Conservation (phyloP, 1,140 invertebrate genomes). For the Spodoptera litura region DNA sequence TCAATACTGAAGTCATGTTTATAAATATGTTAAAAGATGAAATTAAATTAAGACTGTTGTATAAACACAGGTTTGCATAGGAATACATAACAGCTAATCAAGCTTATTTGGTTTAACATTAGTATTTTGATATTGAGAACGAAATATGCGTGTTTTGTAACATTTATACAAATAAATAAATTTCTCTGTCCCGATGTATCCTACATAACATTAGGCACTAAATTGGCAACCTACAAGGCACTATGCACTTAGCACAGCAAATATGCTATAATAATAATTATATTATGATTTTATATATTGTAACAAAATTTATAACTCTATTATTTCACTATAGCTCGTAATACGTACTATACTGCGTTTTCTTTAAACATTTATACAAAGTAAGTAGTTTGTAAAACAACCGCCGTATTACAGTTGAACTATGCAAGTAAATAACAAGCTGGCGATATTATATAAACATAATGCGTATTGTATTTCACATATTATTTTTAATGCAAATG, state of each 20-base stretch:
- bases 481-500: conserved; percentile 9
- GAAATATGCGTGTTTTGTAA: not conserved
- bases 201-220: conserved; percentile 86
- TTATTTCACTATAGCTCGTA: conserved; percentile 47
- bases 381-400: not conserved
- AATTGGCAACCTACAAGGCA: conserved; percentile 87
- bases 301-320: conserved; percentile 59
- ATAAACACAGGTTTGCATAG: conserved; percentile 26
- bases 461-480: not conserved
- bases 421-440: not conserved
- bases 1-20: conserved; percentile 21
- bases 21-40: not conserved
- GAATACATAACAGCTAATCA: conserved; percentile 31
- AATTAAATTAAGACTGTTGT: conserved; percentile 4
- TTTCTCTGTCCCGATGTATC: conserved; percentile 76
- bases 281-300: conserved; percentile 63
- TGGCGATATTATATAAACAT: conserved; percentile 5
- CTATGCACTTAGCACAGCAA: conserved; percentile 86
- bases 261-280: conserved; percentile 66
- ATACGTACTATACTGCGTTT: conserved; percentile 34
- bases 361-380: conserved; percentile 2
- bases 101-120: conserved; percentile 34
- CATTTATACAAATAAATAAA: conserved; percentile 62
- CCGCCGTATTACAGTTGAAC: too few species aligned
- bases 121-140: conserved; percentile 14